These are phyloP conservation scores for Podarcis siculus DNA, from an alignment of 2,797 vertebrate genomes.

Conservation along the genomic window DNA sequence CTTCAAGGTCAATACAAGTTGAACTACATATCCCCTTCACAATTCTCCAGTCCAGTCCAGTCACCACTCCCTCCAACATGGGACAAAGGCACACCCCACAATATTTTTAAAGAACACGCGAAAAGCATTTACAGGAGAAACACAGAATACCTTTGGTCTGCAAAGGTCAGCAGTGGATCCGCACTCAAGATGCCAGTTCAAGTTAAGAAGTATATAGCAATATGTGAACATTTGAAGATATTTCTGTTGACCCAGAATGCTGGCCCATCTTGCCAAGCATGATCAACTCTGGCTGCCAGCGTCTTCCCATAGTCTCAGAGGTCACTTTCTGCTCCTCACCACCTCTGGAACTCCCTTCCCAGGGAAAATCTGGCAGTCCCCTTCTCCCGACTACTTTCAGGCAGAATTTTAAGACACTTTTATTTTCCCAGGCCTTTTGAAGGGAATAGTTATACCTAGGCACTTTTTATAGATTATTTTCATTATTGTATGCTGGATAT, in stretches of 20 bases:
- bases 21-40: neutral
- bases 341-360: too few relatives aligned
- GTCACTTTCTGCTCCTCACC: neutral
- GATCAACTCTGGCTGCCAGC: neutral
- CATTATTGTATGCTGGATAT: too few relatives aligned
- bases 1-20: neutral
- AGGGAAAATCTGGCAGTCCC: neutral
- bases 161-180: neutral
- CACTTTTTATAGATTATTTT: too few relatives aligned
- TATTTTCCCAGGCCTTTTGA: too few relatives aligned
- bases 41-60: too few relatives aligned
- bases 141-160: neutral
- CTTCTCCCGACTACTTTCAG: neutral
- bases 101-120: neutral
- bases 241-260: too few relatives aligned
- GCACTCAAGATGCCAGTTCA: neutral
- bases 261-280: neutral
- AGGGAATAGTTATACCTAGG: too few relatives aligned
- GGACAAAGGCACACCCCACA: neutral
- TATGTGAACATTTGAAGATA: neutral
- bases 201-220: neutral
- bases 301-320: neutral
- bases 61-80: neutral
- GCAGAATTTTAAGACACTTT: too few relatives aligned
- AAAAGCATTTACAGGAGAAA: neutral